These are phyloP conservation scores for Asobara japonica DNA, from an alignment of 1,140 invertebrate genomes.

Conservation along the genomic window DNA sequence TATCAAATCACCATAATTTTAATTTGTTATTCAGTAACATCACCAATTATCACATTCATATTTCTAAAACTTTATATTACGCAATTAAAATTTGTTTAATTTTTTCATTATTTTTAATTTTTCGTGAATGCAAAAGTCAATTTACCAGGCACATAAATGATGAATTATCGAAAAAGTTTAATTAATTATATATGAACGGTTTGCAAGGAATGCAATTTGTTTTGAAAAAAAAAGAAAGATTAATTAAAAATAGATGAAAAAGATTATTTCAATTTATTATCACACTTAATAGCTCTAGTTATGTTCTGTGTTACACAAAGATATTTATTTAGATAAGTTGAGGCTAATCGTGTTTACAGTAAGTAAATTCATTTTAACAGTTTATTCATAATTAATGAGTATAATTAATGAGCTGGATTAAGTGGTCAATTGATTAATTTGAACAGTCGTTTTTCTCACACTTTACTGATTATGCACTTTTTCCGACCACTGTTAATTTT, in stretches of 20 bases:
- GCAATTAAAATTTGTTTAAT: too few species aligned
- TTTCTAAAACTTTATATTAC: too few species aligned
- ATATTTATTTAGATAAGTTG: constrained; percentile 12
- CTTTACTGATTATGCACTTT: background rate
- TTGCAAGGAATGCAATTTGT: background rate
- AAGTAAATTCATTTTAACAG: constrained; percentile 36
- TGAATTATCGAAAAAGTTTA: background rate
- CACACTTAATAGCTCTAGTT: constrained; percentile 9
- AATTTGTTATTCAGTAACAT: too few species aligned
- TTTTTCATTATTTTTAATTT: background rate
- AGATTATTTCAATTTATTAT: background rate
- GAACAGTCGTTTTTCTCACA: background rate
- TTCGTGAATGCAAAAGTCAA: background rate
- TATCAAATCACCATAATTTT: constrained; percentile 17
- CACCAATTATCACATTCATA: too few species aligned
- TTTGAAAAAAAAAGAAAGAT: background rate
- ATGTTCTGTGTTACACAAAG: constrained; percentile 13
- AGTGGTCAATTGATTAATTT: background rate
- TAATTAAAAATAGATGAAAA: background rate
- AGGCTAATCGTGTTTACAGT: constrained; percentile 26
- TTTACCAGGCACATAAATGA: background rate
- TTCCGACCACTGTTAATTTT: background rate
- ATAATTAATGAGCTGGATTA: background rate
- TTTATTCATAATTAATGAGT: constrained; percentile 20
- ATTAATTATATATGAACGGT: background rate